A percentile compares a stretch with the other conserved stretches of the same genome.
Evolutionary conservation across 2,113 vertebrate species (phyloP).

Genomic region (Thunnus thynnus): DNA sequence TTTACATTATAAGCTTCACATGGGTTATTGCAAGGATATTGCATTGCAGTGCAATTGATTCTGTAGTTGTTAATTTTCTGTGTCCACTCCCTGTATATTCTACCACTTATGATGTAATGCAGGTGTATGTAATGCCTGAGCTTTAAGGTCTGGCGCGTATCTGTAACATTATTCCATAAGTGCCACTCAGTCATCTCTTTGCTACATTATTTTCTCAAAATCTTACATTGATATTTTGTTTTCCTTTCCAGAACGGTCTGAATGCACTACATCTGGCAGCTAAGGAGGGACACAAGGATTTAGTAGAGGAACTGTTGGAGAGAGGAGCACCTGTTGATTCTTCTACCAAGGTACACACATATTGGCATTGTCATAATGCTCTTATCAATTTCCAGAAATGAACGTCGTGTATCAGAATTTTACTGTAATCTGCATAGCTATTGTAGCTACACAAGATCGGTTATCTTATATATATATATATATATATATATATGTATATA

Average conservation of each 20-base stretch:
- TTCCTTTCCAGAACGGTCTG: conserved; percentile 92
- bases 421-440: no score
- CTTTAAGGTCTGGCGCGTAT: background rate
- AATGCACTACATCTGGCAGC: conserved; percentile 97
- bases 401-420: background rate
- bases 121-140: background rate
- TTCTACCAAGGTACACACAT: conserved; percentile 91
- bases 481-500: no score
- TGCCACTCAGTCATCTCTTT: background rate
- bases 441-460: no score
- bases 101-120: background rate
- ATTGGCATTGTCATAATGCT: background rate
- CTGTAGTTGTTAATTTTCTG: background rate
- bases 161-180: background rate
- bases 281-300: conserved; percentile 95
- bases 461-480: no score
- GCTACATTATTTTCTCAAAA: background rate
- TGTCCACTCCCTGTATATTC: background rate
- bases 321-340: conserved; percentile 95
- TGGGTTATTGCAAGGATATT: background rate
- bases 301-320: conserved; percentile 95
- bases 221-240: conserved; percentile 9
- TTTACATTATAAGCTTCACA: background rate
- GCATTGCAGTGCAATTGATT: background rate
- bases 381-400: no score